Conservation (phyloP, 92 coral and sea anemone genomes). For the Isaurus tuberculatus region DNA sequence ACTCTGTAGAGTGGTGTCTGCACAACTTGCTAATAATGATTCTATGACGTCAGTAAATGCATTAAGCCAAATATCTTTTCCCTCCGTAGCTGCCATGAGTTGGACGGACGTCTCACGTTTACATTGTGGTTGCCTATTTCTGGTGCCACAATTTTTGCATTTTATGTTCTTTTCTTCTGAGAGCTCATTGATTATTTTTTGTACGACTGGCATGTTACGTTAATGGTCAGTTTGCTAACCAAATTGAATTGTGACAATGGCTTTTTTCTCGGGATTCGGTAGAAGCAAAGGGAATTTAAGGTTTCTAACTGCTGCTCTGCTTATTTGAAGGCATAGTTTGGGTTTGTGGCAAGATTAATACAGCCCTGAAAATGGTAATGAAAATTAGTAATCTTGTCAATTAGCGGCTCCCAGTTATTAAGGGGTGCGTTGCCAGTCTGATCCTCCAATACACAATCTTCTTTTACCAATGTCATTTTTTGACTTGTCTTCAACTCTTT, state of each 20-base stretch:
- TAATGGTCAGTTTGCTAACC: not conserved
- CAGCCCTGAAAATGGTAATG: too few relatives aligned
- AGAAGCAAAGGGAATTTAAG: constrained; percentile 51
- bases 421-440: constrained; percentile 52
- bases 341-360: constrained; percentile 62
- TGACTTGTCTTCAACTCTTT: constrained; percentile 51
- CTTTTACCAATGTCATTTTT: constrained; percentile 55
- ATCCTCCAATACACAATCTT: constrained; percentile 70
- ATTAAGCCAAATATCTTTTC: constrained; percentile 30
- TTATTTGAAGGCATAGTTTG: constrained; percentile 31
- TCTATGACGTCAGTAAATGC: constrained; percentile 37
- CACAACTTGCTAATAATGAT: not conserved
- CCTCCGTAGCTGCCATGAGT: not conserved
- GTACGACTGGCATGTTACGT: not conserved
- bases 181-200: not conserved
- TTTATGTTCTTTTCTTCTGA: constrained; percentile 23
- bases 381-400: constrained; percentile 57
- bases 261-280: constrained; percentile 48
- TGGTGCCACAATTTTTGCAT: constrained; percentile 44
- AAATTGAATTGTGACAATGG: constrained; percentile 15
- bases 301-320: constrained; percentile 46
- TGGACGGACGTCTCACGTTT: not conserved
- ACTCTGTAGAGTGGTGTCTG: constrained; percentile 1
- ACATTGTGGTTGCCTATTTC: constrained; percentile 15
- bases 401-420: constrained; percentile 63